A percentile compares a stretch with the other conserved stretches of the same genome.
phyloP scores from a whole-genome alignment of 2,888 invertebrate genomes.

The Hydroisotoma schaefferi region DNA sequence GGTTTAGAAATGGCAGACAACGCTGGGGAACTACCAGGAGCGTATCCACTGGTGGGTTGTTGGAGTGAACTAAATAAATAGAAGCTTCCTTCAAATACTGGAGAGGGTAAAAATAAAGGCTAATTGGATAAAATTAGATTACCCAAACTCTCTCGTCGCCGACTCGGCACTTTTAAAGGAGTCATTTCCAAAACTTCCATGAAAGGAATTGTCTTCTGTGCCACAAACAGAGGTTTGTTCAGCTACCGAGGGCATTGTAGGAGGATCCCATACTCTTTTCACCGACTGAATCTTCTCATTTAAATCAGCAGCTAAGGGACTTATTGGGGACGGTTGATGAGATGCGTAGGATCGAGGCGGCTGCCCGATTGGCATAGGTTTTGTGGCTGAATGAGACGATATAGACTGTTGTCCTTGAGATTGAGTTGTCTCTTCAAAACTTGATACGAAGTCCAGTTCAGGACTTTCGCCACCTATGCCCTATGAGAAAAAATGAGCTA shows the following conservation, averaged over 20 bases:
- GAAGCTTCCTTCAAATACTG: too few species aligned
- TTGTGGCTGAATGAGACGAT: constrained; percentile 13
- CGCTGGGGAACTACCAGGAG: constrained; percentile 37
- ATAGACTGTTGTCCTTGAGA: constrained; percentile 17
- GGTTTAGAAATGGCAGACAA: constrained; percentile 46
- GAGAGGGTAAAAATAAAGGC: not conserved
- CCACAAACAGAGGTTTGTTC: constrained; percentile 34
- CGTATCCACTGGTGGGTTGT: constrained; percentile 39
- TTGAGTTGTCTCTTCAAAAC: constrained; percentile 24
- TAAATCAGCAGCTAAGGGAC: constrained; percentile 43
- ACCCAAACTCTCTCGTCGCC: constrained; percentile 30
- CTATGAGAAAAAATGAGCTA: constrained; percentile 9
- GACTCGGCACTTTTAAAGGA: constrained; percentile 35
- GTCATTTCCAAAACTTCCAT: constrained; percentile 34
- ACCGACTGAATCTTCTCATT: constrained; percentile 45
- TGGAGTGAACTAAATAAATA: not conserved
- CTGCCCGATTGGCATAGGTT: constrained; percentile 26
- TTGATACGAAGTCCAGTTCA: constrained; percentile 36
- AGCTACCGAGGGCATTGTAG: constrained; percentile 41
- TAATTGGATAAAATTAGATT: constrained; percentile 1
- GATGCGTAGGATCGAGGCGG: constrained; percentile 22
- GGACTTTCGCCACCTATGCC: constrained; percentile 17
- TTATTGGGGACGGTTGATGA: constrained; percentile 46
- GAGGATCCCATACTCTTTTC: constrained; percentile 43
- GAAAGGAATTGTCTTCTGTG: constrained; percentile 34